These are phyloP conservation scores for Trachemys scripta DNA, from an alignment of 2,113 vertebrate species.

Conservation along the genomic window DNA sequence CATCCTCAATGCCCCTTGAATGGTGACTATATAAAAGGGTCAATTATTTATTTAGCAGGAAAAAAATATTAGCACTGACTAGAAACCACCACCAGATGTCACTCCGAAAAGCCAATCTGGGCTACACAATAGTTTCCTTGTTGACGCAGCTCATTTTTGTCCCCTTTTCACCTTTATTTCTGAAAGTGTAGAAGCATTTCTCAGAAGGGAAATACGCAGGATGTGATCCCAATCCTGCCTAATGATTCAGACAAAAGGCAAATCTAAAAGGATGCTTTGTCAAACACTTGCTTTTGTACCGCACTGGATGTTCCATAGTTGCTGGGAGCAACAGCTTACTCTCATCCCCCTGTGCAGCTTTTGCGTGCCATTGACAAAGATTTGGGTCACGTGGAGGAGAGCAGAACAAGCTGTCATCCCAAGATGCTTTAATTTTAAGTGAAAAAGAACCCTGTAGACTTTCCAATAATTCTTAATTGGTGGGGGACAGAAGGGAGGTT, in stretches of 20 bases:
- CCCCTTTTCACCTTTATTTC: neutral
- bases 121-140: neutral
- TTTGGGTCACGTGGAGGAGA: neutral
- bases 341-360: neutral
- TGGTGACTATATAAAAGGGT: neutral
- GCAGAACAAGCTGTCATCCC: neutral
- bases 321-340: neutral
- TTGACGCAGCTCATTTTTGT: neutral
- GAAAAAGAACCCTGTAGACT: neutral
- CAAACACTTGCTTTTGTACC: neutral
- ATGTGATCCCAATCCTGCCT: neutral
- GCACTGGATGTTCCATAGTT: neutral
- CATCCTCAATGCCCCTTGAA: neutral
- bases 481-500: accelerated
- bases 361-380: neutral
- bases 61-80: neutral
- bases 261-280: neutral
- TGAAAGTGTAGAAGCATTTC: neutral
- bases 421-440: neutral
- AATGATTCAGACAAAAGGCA: neutral
- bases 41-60: neutral
- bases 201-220: neutral
- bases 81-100: conserved; percentile 31
- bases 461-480: neutral
- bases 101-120: neutral